Evolutionary conservation across 2,797 vertebrate species (phyloP), one percentile per base, ranked within the genome.

Genomic region (Pelochelys cantorii): DNA sequence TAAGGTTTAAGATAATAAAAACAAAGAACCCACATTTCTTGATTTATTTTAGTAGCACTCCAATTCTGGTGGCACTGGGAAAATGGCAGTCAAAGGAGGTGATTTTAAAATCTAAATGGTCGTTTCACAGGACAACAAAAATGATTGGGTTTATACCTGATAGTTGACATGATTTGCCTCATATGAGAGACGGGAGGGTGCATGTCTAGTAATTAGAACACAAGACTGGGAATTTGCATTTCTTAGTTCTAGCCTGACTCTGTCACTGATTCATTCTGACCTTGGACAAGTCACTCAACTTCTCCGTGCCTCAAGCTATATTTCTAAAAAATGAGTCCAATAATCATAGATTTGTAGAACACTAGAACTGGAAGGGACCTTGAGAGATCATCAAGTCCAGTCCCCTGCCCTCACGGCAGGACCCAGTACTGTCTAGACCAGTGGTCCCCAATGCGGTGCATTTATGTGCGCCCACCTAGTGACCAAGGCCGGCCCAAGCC

Each of bases 101-200:
- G 37, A 75, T 96, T 89, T 78, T 85, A 80, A 91, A 89, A 81
- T 57, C 65, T 57, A 59, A 25, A 74, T 57, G 81, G 57, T 4
- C 84, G 84, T 94, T 88, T 90, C 94, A 95, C 88, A 92, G 85
- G 88, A 89, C 59, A 91, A 86, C 11, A 3, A 60, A 68, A 65
- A 31, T 17, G 62, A 18, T 18, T 55, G 0, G 0, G 55, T 53
- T 91, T 1, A 0, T 13, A 90, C 90, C 88, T 86, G 92, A 95
- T 88, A 87, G 86, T 79, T 18, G 89, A 89, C 91, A 88, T 42
- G 34, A 79, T 55, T 85, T 81, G 60, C 84, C 13, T 0, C 75
- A 62, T 53, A 79, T 81, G 95, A 94, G 88, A 96, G 94, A 79
- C 77, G 79, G 85, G 89, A 92, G 90, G 86, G 88, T 87, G 93